phyloP scores from a whole-genome alignment of 2,113 vertebrate species.

The Syrrhaptes paradoxus region DNA sequence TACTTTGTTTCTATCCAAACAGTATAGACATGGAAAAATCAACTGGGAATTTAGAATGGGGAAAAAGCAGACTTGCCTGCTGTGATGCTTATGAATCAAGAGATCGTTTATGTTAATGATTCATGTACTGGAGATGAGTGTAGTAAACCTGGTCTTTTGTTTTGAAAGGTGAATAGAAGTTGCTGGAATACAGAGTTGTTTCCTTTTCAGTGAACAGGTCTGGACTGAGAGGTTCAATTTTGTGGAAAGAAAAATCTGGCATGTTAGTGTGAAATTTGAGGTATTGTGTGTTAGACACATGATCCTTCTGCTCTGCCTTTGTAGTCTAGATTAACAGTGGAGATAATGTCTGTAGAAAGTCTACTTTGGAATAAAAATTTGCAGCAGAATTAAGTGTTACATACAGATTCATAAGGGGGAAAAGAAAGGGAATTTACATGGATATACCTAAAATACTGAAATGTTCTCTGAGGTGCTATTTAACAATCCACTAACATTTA shows the following conservation, averaged over 20 bases:
- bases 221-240: background rate
- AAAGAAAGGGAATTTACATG: background rate
- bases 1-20: rapidly evolving
- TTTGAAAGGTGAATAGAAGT: background rate
- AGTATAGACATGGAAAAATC: background rate
- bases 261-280: background rate
- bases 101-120: background rate
- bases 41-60: background rate
- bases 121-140: background rate
- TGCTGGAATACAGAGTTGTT: background rate
- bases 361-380: background rate
- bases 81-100: conserved; percentile 10
- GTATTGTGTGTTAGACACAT: background rate
- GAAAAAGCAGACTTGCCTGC: background rate
- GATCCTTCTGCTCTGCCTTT: background rate
- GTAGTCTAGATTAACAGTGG: background rate
- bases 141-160: background rate
- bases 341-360: background rate
- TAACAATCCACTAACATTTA: background rate
- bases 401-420: background rate
- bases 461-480: background rate
- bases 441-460: background rate
- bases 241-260: background rate
- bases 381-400: background rate
- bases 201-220: background rate